phyloP scores from a whole-genome alignment of 2,797 vertebrate species.

The Gadopsis marmoratus region DNA sequence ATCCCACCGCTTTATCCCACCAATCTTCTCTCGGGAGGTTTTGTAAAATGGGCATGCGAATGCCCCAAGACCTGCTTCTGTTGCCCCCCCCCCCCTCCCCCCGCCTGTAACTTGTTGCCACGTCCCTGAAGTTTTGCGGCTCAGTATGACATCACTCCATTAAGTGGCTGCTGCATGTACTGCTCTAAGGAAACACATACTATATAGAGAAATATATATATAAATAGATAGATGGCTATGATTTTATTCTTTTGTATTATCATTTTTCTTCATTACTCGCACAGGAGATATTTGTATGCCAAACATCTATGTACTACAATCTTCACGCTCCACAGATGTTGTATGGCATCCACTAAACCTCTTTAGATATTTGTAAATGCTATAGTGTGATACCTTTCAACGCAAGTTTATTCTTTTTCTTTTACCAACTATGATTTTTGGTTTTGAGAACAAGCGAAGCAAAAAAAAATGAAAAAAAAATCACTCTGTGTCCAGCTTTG shows the following conservation, averaged over 20 bases:
- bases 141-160: slow-evolving; percentile 94
- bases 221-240: slow-evolving; percentile 89
- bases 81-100: slow-evolving; percentile 76
- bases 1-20: too few relatives aligned
- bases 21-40: too few relatives aligned
- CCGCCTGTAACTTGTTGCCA: slow-evolving; percentile 89
- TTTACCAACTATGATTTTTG: slow-evolving; percentile 78
- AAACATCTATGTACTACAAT: slow-evolving; percentile 83
- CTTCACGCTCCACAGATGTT: slow-evolving; percentile 80
- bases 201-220: slow-evolving; percentile 90
- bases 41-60: too few relatives aligned
- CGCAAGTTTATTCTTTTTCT: slow-evolving; percentile 81
- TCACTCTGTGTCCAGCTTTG: slow-evolving; percentile 89
- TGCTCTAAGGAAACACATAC: slow-evolving; percentile 89
- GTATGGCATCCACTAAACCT: slow-evolving; percentile 85
- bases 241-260: slow-evolving; percentile 88
- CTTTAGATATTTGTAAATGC: slow-evolving; percentile 93
- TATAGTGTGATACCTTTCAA: slow-evolving; percentile 91
- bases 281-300: slow-evolving; percentile 85
- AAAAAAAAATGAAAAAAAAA: slow-evolving; percentile 73
- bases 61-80: too few relatives aligned
- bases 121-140: slow-evolving; percentile 88
- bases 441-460: slow-evolving; percentile 82
- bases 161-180: slow-evolving; percentile 98
- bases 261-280: slow-evolving; percentile 84